Evolutionary conservation across 1,140 invertebrate genomes (phyloP), one percentile per base, ranked within the genome.

Genomic region (Littorina saxatilis): DNA sequence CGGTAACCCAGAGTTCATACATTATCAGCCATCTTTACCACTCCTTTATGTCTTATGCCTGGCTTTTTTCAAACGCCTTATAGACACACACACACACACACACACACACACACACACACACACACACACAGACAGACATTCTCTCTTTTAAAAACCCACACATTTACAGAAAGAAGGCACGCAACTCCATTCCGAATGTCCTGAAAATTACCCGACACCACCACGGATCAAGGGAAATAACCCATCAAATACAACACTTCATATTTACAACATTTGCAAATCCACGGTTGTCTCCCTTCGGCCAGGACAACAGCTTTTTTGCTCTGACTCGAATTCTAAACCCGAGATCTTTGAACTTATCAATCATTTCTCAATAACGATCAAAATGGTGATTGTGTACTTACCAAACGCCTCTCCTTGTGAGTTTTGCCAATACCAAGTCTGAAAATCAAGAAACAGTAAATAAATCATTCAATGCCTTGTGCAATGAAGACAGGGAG

Each of bases 401-500:
- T 85, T 81, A 91, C 91, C 87, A 88, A 89, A 43, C 87, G 87
- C 79, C 90, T 88, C 39, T 91, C 90, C 80, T 91, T 91, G 83
- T 91, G 88, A 63, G 86, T 84, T 87, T 92, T 92, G 35, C 91
- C 91, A 80, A 92, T 92, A 20, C 90, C 91, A 17, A 92, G 87
- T 68, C 90, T 91, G 81, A 15, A 86, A 86, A 83, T 47, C 74
- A 63, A 9, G 20, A 50, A 50, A 9, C 20, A 9, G 7, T 7
- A 9, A 50, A 50, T 11, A 50, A 50, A 50, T 50, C 47, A 9
- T 50, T 50, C 47, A 50, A 50, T 20, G 20, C 20, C 47, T 20
- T 52, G 0, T 52, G 47, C 0, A 11, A 52, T 15, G 23, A 11
- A 52, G 23, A 1, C 47, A 52, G 47, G 23, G 23, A 52, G 13